Conservation (phyloP, 2,888 invertebrate genomes). For the Stenchaetothrips biformis region DNA sequence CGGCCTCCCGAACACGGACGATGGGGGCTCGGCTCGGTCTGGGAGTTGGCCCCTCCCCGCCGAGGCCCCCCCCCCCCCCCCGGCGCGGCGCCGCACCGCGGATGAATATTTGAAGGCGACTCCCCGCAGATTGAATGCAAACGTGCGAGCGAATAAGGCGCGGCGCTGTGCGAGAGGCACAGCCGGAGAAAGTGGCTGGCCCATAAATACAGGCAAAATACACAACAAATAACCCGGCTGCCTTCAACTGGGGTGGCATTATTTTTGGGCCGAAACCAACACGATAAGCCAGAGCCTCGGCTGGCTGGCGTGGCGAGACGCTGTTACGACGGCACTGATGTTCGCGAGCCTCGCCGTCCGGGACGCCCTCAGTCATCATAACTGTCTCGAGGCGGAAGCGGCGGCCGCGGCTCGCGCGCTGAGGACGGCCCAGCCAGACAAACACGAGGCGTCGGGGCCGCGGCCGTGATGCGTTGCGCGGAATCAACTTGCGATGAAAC, state of each 20-base stretch:
- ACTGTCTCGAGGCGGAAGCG: background rate
- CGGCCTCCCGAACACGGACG: no score
- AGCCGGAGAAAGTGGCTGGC: background rate
- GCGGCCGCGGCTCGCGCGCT: background rate
- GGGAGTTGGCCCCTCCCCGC: background rate
- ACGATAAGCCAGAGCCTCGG: background rate
- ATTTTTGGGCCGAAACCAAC: background rate
- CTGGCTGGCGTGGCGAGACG: background rate
- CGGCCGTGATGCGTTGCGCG: no score
- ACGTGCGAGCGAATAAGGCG: slow-evolving; percentile 14
- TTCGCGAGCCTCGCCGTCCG: background rate
- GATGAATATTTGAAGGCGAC: slow-evolving; percentile 21
- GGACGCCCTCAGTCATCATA: slow-evolving; percentile 5
- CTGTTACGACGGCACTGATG: background rate
- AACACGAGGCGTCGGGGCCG: no score
- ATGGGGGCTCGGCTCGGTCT: background rate
- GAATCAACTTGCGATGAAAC: no score
- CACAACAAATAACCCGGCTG: background rate
- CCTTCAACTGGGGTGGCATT: background rate
- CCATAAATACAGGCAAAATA: background rate
- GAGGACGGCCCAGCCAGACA: no score
- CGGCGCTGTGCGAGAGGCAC: background rate
- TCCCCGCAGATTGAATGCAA: slow-evolving; percentile 18
- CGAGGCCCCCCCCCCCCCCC: background rate
- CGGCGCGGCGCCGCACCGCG: background rate